Evolutionary conservation across 2,888 invertebrate genomes (phyloP).

Genomic region (Copidosoma aretas): DNA sequence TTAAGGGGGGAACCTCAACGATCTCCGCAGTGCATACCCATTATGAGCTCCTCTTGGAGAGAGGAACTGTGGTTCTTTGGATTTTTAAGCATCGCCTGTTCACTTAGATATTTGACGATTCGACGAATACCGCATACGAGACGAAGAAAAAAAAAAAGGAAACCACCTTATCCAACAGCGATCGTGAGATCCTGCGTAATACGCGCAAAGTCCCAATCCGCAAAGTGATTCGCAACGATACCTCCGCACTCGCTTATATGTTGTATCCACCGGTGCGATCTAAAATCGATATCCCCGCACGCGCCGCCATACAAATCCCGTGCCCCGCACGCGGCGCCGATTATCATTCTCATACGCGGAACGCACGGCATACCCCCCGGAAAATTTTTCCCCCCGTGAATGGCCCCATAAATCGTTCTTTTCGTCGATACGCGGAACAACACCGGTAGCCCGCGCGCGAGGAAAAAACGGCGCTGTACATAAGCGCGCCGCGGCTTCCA

Average conservation of each 20-base stretch:
- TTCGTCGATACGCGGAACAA: constrained; percentile 24
- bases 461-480: too few species aligned
- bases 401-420: constrained; percentile 35
- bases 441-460: too few species aligned
- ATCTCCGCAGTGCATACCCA: too few species aligned
- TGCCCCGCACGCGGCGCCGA: constrained; percentile 24
- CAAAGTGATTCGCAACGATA: constrained; percentile 20
- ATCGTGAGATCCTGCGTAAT: constrained; percentile 1
- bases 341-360: constrained; percentile 23
- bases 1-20: constrained; percentile 40
- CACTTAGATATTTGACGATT: too few species aligned
- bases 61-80: too few species aligned
- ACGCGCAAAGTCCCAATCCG: constrained; percentile 23
- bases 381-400: constrained; percentile 26
- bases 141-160: not conserved
- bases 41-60: too few species aligned
- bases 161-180: not conserved
- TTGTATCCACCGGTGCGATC: constrained; percentile 15
- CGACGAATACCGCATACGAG: too few species aligned
- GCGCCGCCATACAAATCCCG: constrained; percentile 29
- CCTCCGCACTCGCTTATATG: too few species aligned
- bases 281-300: constrained; percentile 21
- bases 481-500: too few species aligned
- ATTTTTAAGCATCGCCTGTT: constrained; percentile 8
- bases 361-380: constrained; percentile 4